Evolutionary conservation across 2,797 vertebrate genomes (phyloP), one percentile per base, ranked within the genome.

Genomic region (Cossypha caffra): DNA sequence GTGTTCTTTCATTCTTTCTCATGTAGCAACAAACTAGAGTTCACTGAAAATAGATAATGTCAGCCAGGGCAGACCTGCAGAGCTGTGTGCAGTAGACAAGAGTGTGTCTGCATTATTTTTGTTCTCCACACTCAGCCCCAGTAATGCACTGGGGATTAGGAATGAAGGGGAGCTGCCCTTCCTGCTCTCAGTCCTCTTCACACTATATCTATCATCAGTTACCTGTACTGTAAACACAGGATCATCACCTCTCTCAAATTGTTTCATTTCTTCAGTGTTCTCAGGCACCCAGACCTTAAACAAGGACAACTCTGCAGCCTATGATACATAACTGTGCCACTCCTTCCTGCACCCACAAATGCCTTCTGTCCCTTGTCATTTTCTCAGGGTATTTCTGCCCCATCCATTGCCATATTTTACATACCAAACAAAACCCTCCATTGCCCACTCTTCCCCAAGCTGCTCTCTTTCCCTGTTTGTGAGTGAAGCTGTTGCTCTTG

Each of bases 61-160:
- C 42, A 78, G 11, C 11, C 19, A 42, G 13, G 23, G 8, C 2
- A 13, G 26, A 86, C 50, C 25, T 68, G 28, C 20, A 73, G 74
- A 88, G 5, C 5, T 63, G 13, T 17, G 5, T 48, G 45, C 37
- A 50, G 14, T 42, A 66, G 35, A 16, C 29, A 82, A 48, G 19
- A 45, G 5, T 8, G 5, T 45, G 12, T 48, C 26, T 86, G 14
- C n/a, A 13, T 33, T 75, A 33, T 45, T 86, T 88, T 45, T 75
- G 7, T 13, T 64, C 16, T 79, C 11, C 11, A 24, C 8, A 48
- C 0, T 0, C 8, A 57, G n/a, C 29, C 29, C 24, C 24, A 82
- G 9, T 9, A 61, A 63, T 17, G 13, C 50, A 11, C 51, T 38
- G 40, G 40, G 50, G 28, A 55, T 26, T 47, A 57, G 18, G 42